Evolutionary conservation across 2,113 vertebrate species (phyloP).

Genomic region (Gavia stellata): DNA sequence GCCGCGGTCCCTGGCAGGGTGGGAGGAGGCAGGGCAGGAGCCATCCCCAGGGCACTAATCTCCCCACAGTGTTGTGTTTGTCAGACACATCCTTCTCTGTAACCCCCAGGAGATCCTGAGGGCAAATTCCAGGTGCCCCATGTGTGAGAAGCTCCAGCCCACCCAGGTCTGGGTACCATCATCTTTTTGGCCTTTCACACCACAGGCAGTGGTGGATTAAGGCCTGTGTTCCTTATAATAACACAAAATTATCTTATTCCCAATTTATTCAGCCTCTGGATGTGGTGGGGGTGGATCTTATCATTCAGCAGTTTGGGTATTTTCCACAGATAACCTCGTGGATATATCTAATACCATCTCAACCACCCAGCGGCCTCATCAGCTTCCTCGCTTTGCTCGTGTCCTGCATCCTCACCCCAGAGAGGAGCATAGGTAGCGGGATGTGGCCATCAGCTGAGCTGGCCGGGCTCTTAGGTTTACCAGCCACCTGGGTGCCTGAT

Average conservation of each 20-base stretch:
- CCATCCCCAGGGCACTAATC: not conserved
- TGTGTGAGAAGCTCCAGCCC: not conserved
- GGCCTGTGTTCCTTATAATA: not conserved
- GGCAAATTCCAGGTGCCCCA: not conserved
- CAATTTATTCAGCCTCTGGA: not conserved
- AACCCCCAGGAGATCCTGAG: not conserved
- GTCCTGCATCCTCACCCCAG: not conserved
- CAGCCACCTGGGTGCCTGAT: not conserved
- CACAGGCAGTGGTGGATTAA: not conserved
- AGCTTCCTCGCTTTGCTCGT: rapidly evolving
- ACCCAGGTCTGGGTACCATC: not conserved
- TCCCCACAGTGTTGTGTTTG: rapidly evolving
- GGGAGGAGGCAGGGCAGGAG: not conserved
- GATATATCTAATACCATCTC: not conserved
- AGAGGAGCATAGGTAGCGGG: not conserved
- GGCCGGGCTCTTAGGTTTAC: not conserved
- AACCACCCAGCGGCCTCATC: not conserved
- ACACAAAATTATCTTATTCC: not conserved
- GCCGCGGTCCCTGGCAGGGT: rapidly evolving
- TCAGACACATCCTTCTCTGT: not conserved
- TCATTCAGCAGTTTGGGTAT: not conserved
- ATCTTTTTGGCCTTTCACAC: rapidly evolving
- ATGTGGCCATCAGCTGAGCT: not conserved
- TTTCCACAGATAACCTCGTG: not conserved
- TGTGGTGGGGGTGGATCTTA: not conserved